Evolutionary conservation across 2,113 vertebrate genomes (phyloP).

Genomic region (Brachyistius frenatus): DNA sequence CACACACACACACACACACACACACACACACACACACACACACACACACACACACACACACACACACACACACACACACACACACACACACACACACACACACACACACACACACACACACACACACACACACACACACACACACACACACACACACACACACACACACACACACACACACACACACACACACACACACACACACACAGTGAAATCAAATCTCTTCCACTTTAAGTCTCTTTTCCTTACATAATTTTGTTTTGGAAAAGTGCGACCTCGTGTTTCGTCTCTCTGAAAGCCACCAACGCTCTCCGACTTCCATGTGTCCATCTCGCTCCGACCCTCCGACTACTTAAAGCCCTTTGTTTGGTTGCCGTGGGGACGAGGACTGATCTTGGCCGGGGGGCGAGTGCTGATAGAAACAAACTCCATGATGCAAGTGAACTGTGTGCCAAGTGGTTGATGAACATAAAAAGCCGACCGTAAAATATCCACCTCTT

Average conservation of each 20-base stretch:
- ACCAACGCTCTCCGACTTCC: constrained; percentile 69
- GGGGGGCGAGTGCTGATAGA: constrained; percentile 76
- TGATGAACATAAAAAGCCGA: no score
- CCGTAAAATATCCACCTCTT: no score
- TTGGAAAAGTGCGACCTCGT: constrained; percentile 74
- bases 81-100: constrained; percentile 45
- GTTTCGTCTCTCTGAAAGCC: constrained; percentile 75
- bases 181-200: constrained; percentile 17
- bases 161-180: constrained; percentile 36
- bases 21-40: constrained; percentile 17
- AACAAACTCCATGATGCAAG: constrained; percentile 76
- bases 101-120: constrained; percentile 19
- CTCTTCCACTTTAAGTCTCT: constrained; percentile 55
- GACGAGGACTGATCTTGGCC: constrained; percentile 73
- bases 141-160: constrained; percentile 42
- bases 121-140: constrained; percentile 38
- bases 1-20: constrained; percentile 36
- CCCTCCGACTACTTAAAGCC: constrained; percentile 53
- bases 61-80: constrained; percentile 45
- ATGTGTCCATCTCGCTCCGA: constrained; percentile 58
- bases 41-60: constrained; percentile 16
- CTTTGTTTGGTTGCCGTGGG: constrained; percentile 62
- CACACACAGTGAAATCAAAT: constrained; percentile 27
- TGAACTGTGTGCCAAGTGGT: constrained; percentile 59
- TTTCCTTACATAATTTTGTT: constrained; percentile 78